Conservation (phyloP, 2,797 vertebrate genomes). For the Serranus cabrilla region DNA sequence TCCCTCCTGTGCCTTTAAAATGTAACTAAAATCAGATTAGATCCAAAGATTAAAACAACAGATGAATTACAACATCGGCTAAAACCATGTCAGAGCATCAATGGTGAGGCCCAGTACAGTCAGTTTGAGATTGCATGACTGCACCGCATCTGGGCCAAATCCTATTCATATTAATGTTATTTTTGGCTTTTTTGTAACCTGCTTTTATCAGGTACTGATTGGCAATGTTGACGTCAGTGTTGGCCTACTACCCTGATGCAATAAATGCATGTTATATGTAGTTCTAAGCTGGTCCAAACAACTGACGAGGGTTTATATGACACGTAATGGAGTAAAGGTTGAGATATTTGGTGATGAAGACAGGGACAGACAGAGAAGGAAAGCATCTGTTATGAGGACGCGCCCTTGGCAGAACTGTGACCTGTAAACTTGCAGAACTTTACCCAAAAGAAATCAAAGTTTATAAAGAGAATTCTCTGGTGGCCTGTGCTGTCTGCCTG, state of each 20-base stretch:
- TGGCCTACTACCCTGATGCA: slow-evolving; percentile 4
- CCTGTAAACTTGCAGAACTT: slow-evolving; percentile 21
- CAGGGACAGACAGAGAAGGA: not conserved
- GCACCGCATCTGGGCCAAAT: slow-evolving; percentile 18
- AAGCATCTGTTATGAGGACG: not conserved
- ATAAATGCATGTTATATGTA: not conserved
- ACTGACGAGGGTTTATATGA: not conserved
- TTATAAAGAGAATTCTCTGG: slow-evolving; percentile 30
- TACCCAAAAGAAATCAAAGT: slow-evolving; percentile 24
- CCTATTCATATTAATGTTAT: not conserved
- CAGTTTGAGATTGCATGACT: slow-evolving; percentile 5
- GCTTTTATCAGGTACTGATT: slow-evolving; percentile 13
- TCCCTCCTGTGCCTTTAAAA: not conserved
- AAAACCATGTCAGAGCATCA: slow-evolving; percentile 31
- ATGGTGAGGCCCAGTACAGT: slow-evolving; percentile 1
- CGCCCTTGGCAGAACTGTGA: slow-evolving; percentile 6
- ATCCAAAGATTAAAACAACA: slow-evolving; percentile 46
- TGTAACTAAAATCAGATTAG: slow-evolving; percentile 38
- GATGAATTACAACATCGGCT: slow-evolving; percentile 31
- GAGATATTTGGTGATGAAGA: not conserved
- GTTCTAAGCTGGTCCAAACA: not conserved
- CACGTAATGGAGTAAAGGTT: not conserved
- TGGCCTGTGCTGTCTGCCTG: slow-evolving; percentile 21
- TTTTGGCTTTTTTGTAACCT: slow-evolving; percentile 11
- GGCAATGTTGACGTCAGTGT: not conserved